These are phyloP conservation scores for Nasonovia ribisnigri DNA, from an alignment of 2,888 invertebrate genomes.

Conservation along the genomic window DNA sequence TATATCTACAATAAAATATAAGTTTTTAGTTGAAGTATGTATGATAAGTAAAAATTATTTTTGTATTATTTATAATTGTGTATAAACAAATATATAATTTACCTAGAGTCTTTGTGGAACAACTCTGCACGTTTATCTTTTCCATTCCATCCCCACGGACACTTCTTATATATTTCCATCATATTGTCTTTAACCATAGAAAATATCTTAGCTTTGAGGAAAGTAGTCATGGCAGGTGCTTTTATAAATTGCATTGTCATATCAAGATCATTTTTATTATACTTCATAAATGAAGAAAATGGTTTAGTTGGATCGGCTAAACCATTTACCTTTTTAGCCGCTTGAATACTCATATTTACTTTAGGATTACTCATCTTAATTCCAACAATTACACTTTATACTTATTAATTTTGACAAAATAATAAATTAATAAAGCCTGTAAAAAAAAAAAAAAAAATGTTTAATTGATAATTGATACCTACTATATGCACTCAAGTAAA, in stretches of 20 bases:
- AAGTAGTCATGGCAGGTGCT: conserved; percentile 24
- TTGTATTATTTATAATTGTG: background rate
- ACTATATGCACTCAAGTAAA: background rate
- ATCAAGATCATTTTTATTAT: conserved; percentile 53
- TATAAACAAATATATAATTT: conserved; percentile 68
- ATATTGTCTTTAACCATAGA: conserved; percentile 84
- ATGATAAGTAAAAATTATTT: background rate
- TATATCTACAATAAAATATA: conserved; percentile 45
- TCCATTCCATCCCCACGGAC: conserved; percentile 86
- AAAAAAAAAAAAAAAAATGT: background rate
- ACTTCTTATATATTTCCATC: conserved; percentile 82
- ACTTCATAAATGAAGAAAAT: conserved; percentile 56
- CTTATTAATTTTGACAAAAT: background rate
- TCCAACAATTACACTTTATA: background rate
- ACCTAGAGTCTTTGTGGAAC: conserved; percentile 81
- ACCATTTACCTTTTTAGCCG: conserved; percentile 36
- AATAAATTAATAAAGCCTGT: background rate
- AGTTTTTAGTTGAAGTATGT: background rate
- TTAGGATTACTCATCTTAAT: conserved; percentile 28
- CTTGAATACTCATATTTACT: conserved; percentile 35
- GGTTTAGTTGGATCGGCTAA: conserved; percentile 56
- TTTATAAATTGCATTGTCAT: conserved; percentile 53
- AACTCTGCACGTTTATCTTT: conserved; percentile 81
- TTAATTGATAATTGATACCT: background rate
- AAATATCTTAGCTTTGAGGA: conserved; percentile 76